These are phyloP conservation scores for Picathartes gymnocephalus DNA, from an alignment of 2,113 vertebrate genomes.

Conservation along the genomic window DNA sequence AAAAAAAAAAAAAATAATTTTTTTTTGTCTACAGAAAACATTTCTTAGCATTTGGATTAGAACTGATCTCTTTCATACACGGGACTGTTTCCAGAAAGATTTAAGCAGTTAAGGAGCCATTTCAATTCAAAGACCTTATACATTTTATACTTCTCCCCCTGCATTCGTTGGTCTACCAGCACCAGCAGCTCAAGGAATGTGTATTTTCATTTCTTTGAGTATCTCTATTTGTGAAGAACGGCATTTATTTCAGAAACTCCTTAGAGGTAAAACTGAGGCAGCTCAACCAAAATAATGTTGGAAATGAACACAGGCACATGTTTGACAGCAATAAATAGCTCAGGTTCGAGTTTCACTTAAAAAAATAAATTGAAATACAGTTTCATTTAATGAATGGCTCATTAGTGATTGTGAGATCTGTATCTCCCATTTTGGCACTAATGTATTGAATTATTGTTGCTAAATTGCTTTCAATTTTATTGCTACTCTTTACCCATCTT, in stretches of 20 bases:
- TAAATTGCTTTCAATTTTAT: background rate
- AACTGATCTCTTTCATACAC: background rate
- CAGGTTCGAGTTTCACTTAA: background rate
- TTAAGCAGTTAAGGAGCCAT: background rate
- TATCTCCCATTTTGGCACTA: background rate
- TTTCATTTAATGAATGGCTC: background rate
- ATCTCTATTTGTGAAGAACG: background rate
- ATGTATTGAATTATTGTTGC: background rate
- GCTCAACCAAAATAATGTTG: background rate
- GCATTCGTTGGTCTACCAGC: background rate
- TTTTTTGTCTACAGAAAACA: background rate
- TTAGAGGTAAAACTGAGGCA: background rate
- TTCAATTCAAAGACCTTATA: background rate
- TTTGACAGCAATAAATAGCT: background rate
- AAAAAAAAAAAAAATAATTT: rapidly evolving
- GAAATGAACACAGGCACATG: background rate
- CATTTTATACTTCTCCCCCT: background rate
- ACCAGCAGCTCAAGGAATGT: background rate
- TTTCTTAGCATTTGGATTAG: background rate
- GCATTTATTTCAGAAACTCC: background rate
- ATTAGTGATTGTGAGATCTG: background rate
- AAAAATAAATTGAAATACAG: background rate
- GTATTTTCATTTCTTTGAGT: background rate
- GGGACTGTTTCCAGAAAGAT: background rate
- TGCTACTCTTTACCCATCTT: background rate